Percentiles rank a stretch among this genome's conserved stretches.
These are phyloP conservation scores for Eptesicus fuscus DNA, from an alignment of 2,113 vertebrate genomes.

Conservation along the genomic window DNA sequence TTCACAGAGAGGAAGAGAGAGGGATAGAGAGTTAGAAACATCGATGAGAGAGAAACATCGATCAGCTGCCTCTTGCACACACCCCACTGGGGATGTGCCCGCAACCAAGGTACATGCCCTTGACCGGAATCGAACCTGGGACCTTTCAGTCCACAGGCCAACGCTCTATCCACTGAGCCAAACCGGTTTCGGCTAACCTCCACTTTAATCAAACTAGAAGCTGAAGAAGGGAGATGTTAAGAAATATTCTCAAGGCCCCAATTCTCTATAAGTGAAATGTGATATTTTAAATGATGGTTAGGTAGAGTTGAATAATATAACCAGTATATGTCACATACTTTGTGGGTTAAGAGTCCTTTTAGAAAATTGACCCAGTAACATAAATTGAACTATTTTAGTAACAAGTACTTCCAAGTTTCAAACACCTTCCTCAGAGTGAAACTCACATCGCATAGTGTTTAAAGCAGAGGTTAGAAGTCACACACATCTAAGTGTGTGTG, in stretches of 20 bases:
- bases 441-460: background rate
- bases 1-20: no score
- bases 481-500: background rate
- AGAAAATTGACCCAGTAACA: background rate
- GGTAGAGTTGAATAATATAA: background rate
- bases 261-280: background rate
- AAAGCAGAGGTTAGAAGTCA: background rate
- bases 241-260: background rate
- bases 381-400: background rate
- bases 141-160: no score
- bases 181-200: no score
- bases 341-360: background rate
- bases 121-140: no score
- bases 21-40: no score
- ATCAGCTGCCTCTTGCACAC: no score
- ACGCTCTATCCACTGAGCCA: no score
- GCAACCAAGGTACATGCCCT: no score
- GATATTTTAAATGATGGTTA: background rate
- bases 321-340: background rate
- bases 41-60: no score
- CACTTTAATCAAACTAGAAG: background rate
- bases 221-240: background rate
- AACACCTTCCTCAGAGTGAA: background rate
- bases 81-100: no score
- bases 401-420: background rate